These are phyloP conservation scores for Phaenicophaeus curvirostris DNA, from an alignment of 2,797 vertebrate species.

Conservation along the genomic window DNA sequence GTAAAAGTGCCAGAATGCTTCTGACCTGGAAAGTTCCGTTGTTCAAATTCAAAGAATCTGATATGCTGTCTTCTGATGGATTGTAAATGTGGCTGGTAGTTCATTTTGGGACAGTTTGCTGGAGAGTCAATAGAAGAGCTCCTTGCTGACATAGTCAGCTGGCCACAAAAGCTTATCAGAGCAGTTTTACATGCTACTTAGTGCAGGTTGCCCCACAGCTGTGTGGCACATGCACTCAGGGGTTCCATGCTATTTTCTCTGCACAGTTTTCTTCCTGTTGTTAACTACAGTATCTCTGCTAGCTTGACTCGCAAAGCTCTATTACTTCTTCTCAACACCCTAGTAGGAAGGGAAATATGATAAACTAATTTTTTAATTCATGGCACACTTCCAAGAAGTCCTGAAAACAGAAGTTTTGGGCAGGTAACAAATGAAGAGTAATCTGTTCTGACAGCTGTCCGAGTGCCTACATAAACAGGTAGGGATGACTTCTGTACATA, in stretches of 20 bases:
- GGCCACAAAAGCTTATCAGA: neutral
- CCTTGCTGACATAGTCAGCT: neutral
- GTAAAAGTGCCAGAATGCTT: neutral
- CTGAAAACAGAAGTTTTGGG: neutral
- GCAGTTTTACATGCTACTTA: neutral
- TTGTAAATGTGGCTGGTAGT: neutral
- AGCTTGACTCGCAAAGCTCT: neutral
- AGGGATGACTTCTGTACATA: neutral
- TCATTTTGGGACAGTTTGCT: neutral
- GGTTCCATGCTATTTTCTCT: neutral
- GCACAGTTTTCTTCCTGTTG: neutral
- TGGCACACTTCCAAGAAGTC: neutral
- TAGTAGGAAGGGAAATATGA: neutral
- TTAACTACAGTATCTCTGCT: neutral
- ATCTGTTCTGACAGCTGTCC: neutral
- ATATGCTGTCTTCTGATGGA: neutral
- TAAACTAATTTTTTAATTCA: neutral
- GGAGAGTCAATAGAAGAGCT: neutral
- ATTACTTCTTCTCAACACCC: neutral
- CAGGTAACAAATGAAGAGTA: neutral
- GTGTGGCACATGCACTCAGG: neutral
- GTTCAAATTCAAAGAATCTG: neutral
- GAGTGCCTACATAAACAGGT: neutral
- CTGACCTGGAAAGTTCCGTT: neutral
- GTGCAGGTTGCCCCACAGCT: rapidly evolving